A percentile compares a stretch with the other conserved stretches of the same genome.
These are phyloP conservation scores for Microctenopoma steveboyesi DNA, from an alignment of 2,797 vertebrate species.

Conservation along the genomic window DNA sequence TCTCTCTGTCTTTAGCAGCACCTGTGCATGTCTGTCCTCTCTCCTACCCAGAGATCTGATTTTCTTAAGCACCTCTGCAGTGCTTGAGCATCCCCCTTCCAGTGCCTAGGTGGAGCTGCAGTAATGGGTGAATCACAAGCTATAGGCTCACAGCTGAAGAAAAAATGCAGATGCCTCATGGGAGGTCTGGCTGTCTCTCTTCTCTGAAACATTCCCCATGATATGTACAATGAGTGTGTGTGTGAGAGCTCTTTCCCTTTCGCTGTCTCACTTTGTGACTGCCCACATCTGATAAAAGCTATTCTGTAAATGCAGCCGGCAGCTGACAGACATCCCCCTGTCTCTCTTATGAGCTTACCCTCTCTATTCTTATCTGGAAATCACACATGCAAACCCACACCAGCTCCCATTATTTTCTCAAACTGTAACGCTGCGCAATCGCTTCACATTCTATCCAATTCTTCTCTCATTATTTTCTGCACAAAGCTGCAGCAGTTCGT, in stretches of 20 bases:
- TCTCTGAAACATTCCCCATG: slow-evolving; percentile 32
- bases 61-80: slow-evolving; percentile 47
- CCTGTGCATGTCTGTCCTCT: slow-evolving; percentile 77
- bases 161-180: slow-evolving; percentile 45
- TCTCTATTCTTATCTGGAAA: slow-evolving; percentile 50
- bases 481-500: slow-evolving; percentile 27
- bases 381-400: slow-evolving; percentile 34
- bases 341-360: slow-evolving; percentile 32
- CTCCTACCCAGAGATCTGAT: slow-evolving; percentile 30
- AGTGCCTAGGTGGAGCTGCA: slow-evolving; percentile 34
- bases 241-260: slow-evolving; percentile 27
- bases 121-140: slow-evolving; percentile 49
- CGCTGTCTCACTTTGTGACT: slow-evolving; percentile 43
- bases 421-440: slow-evolving; percentile 14
- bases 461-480: background rate
- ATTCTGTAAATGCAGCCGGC: slow-evolving; percentile 54
- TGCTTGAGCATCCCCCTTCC: slow-evolving; percentile 57
- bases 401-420: slow-evolving; percentile 15
- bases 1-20: slow-evolving; percentile 60
- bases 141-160: slow-evolving; percentile 6
- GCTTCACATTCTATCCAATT: background rate
- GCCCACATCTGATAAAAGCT: slow-evolving; percentile 68
- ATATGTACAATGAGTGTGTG: slow-evolving; percentile 2
- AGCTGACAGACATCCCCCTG: slow-evolving; percentile 55
- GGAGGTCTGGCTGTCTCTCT: slow-evolving; percentile 44